Evolutionary conservation across 2,888 invertebrate species (phyloP).

Genomic region (Coelopa pilipes): DNA sequence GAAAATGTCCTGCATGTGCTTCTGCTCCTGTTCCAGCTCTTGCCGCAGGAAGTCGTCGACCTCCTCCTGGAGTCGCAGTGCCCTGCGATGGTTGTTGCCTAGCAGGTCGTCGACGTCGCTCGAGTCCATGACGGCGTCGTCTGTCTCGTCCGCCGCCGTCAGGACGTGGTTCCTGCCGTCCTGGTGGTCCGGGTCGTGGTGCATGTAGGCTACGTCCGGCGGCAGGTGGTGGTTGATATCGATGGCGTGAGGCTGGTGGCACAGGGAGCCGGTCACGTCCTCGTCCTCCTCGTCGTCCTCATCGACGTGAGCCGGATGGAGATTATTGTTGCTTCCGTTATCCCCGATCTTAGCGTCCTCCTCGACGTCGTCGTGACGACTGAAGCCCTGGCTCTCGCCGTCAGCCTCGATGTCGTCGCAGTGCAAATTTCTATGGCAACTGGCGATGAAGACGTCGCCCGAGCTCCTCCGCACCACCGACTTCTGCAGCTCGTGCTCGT

Average conservation of each 20-base stretch:
- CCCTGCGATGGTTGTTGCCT: too few relatives aligned
- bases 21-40: too few relatives aligned
- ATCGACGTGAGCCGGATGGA: neutral
- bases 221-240: conserved; percentile 32
- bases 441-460: conserved; percentile 28
- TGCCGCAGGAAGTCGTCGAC: too few relatives aligned
- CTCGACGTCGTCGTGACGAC: conserved; percentile 3
- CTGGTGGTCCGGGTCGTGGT: conserved; percentile 33
- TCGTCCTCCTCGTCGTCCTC: conserved; percentile 25
- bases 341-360: conserved; percentile 23
- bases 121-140: neutral
- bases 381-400: conserved; percentile 33
- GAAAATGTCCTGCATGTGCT: too few relatives aligned
- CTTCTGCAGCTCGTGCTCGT: conserved; percentile 31
- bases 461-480: too few relatives aligned
- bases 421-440: conserved; percentile 27
- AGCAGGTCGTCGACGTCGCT: neutral
- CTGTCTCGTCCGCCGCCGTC: neutral
- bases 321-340: conserved; percentile 3
- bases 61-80: too few relatives aligned
- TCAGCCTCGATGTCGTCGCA: conserved; percentile 21
- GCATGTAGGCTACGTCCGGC: conserved; percentile 16
- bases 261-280: conserved; percentile 12
- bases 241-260: conserved; percentile 30
- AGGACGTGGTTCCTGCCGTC: conserved; percentile 30